Evolutionary conservation across 1,140 invertebrate species (phyloP).

Genomic region (Latrodectus geometricus): DNA sequence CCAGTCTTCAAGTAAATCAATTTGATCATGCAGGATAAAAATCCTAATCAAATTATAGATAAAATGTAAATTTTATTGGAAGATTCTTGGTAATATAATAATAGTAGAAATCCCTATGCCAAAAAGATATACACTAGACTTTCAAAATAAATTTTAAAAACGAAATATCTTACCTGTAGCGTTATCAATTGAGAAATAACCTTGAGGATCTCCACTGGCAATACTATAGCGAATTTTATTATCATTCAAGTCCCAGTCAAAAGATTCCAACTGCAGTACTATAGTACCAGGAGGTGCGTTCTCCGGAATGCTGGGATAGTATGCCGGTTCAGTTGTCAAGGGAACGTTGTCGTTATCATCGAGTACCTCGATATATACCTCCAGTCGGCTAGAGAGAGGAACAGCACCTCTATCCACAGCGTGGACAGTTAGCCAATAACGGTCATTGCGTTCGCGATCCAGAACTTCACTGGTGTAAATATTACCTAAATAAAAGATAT

Average conservation of each 20-base stretch:
- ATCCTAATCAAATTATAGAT: no score
- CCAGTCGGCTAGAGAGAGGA: constrained; percentile 82
- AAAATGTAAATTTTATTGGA: no score
- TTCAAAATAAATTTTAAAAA: background rate
- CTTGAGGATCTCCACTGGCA: constrained; percentile 89
- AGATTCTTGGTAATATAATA: no score
- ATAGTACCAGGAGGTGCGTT: constrained; percentile 81
- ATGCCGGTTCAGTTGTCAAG: constrained; percentile 85
- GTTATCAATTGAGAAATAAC: constrained; percentile 88
- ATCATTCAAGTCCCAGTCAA: constrained; percentile 73
- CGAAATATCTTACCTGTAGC: constrained; percentile 77
- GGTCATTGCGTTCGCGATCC: constrained; percentile 86
- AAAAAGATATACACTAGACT: background rate
- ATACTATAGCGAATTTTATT: constrained; percentile 81
- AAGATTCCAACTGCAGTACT: constrained; percentile 82
- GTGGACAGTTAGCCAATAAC: constrained; percentile 94
- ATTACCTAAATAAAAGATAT: constrained; percentile 76
- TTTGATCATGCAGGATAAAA: no score
- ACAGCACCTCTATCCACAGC: constrained; percentile 91
- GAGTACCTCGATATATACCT: constrained; percentile 88
- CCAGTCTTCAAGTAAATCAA: no score
- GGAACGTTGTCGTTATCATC: constrained; percentile 96
- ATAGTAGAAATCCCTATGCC: no score
- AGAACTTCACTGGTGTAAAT: constrained; percentile 85
- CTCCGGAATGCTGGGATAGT: constrained; percentile 85